These are phyloP conservation scores for Ctenicera cuprea DNA, from an alignment of 2,888 invertebrate genomes.

Conservation along the genomic window DNA sequence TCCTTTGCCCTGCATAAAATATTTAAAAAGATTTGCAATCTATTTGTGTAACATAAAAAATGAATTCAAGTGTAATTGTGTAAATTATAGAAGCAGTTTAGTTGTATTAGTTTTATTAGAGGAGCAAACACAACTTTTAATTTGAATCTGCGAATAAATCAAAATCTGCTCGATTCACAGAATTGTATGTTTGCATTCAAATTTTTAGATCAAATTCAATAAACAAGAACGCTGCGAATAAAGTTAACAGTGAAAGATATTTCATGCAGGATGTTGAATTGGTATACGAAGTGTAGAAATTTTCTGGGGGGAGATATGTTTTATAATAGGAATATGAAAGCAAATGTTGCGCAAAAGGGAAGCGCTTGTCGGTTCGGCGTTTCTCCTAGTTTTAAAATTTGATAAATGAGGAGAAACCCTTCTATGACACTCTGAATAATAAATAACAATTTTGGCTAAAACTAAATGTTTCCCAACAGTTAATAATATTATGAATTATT, in stretches of 20 bases:
- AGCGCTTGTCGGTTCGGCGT: neutral
- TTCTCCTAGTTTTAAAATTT: constrained; percentile 11
- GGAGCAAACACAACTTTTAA: neutral
- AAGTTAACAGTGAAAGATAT: constrained; percentile 5
- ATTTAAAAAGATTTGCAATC: neutral
- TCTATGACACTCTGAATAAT: neutral
- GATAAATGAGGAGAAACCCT: neutral
- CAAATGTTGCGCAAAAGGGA: constrained; percentile 9
- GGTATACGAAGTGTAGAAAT: constrained; percentile 4
- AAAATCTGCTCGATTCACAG: neutral
- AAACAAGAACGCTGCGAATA: neutral
- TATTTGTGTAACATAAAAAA: too few species aligned
- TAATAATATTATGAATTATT: too few species aligned
- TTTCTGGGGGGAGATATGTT: constrained; percentile 2
- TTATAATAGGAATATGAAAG: constrained; percentile 1
- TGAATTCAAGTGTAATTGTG: too few species aligned
- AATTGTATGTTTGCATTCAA: neutral
- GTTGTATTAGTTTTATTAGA: neutral
- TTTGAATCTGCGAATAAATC: neutral
- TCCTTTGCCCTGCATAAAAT: neutral
- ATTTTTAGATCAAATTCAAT: constrained; percentile 5
- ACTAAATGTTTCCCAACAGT: too few species aligned
- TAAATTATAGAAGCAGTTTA: too few species aligned
- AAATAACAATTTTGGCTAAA: too few species aligned
- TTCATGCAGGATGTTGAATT: constrained; percentile 4